These are phyloP conservation scores for Scomber japonicus DNA, from an alignment of 2,113 vertebrate species.

Conservation along the genomic window DNA sequence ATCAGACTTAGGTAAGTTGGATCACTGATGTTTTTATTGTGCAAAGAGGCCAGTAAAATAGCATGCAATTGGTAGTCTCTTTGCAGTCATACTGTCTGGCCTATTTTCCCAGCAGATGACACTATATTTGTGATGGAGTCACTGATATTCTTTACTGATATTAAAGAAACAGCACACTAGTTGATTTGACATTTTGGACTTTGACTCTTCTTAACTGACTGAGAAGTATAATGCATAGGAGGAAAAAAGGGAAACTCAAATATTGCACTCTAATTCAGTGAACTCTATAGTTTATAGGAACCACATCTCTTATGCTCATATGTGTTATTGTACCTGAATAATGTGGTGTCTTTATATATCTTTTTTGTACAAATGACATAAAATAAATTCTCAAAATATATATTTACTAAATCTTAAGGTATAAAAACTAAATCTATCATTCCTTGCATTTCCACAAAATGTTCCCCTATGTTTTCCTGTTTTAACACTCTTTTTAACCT, in stretches of 20 bases:
- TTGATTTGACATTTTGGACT: background rate
- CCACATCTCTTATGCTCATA: background rate
- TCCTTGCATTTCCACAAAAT: conserved; percentile 1
- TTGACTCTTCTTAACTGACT: background rate
- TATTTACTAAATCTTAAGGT: background rate
- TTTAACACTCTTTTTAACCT: conserved; percentile 54
- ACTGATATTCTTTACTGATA: background rate
- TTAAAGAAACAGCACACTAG: background rate
- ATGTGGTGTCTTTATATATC: background rate
- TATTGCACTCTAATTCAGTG: no score
- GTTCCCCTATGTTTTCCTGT: conserved; percentile 20
- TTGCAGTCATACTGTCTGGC: conserved; percentile 2
- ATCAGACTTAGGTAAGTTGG: conserved; percentile 28
- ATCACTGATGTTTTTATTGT: conserved; percentile 17
- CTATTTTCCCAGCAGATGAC: background rate
- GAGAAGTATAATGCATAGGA: background rate
- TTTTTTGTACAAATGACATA: background rate
- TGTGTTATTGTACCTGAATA: background rate
- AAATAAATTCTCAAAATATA: background rate
- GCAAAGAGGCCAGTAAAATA: conserved; percentile 2
- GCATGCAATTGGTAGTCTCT: conserved; percentile 2
- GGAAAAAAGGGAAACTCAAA: background rate
- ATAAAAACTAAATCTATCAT: no score
- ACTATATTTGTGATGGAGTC: background rate
- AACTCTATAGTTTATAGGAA: no score